Percentiles rank a stretch among this genome's conserved stretches.
Conservation (phyloP, 2,888 invertebrate species). For the Patella pellucida region DNA sequence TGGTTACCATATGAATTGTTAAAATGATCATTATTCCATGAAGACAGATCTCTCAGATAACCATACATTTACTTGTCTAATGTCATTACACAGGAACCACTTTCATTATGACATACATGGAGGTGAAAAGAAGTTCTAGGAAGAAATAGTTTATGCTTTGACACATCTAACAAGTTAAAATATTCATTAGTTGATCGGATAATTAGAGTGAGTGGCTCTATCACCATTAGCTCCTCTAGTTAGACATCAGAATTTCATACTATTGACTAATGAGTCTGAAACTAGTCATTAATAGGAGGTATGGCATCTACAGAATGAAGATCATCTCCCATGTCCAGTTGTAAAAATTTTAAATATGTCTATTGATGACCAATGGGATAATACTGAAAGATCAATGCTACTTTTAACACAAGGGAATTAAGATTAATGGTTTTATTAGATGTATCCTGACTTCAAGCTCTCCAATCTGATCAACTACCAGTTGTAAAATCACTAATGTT, state of each 20-base stretch:
- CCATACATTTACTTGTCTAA: too few species aligned
- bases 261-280: conserved; percentile 8
- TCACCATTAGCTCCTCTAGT: neutral
- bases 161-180: too few species aligned
- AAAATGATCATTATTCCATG: too few species aligned
- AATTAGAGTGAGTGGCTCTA: too few species aligned
- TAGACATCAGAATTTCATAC: conserved; percentile 3
- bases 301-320: neutral
- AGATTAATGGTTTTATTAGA: conserved; percentile 8
- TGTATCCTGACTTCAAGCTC: neutral
- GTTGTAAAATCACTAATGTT: conserved; percentile 11
- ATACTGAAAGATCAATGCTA: neutral
- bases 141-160: too few species aligned
- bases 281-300: neutral
- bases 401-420: neutral
- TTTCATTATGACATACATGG: too few species aligned
- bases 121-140: too few species aligned
- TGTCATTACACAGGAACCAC: too few species aligned
- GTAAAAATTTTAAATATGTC: conserved; percentile 4
- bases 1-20: too few species aligned
- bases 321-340: neutral
- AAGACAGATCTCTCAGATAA: too few species aligned
- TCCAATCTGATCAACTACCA: conserved; percentile 9
- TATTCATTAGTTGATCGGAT: too few species aligned
- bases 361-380: neutral